phyloP scores from a whole-genome alignment of 2,888 invertebrate species.

The Gymnosoma rotundatum region DNA sequence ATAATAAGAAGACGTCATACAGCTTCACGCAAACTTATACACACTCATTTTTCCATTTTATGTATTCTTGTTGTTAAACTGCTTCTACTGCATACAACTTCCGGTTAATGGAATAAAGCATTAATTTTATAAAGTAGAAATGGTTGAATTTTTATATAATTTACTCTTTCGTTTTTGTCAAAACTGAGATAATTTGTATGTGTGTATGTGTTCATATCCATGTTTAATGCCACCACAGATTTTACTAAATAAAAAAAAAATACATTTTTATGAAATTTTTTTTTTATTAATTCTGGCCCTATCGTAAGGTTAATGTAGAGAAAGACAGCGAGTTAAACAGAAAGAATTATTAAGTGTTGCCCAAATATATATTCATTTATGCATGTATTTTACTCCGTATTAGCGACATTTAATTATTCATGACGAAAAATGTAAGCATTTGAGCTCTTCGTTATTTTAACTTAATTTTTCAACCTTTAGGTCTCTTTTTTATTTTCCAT shows the following conservation, averaged over 20 bases:
- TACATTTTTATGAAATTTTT: neutral
- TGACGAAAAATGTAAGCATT: no score
- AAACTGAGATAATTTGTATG: neutral
- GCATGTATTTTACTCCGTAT: no score
- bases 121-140: constrained; percentile 61
- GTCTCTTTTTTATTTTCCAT: no score
- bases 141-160: constrained; percentile 45
- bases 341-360: no score
- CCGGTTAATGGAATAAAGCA: constrained; percentile 64
- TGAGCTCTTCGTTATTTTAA: no score
- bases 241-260: neutral
- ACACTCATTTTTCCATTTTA: constrained; percentile 27
- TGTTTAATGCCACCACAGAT: constrained; percentile 9
- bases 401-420: no score
- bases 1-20: constrained; percentile 34
- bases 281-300: no score
- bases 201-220: neutral
- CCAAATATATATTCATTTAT: no score
- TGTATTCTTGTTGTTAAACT: constrained; percentile 60
- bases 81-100: constrained; percentile 61
- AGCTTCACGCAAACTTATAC: neutral
- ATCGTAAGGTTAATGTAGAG: no score
- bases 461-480: no score
- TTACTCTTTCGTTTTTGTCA: constrained; percentile 25
- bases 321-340: no score